A percentile compares a stretch with the other conserved stretches of the same genome.
Evolutionary conservation across 30 jellyfish, hydroid and myxozoan species (phyloP).

Genomic region (Phacellophora camtschatica): DNA sequence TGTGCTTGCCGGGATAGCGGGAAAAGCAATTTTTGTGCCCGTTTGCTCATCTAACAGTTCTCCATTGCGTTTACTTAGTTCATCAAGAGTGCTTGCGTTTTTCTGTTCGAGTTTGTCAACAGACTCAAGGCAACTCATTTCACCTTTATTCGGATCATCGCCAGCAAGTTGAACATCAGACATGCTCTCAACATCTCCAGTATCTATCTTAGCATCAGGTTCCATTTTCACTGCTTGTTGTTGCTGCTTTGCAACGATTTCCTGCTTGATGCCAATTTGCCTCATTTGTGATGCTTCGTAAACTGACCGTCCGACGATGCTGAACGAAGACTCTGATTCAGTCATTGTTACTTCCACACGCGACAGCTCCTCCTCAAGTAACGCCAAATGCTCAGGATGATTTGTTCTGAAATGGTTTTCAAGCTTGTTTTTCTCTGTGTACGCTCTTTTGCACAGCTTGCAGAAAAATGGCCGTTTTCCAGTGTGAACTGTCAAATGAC

Average conservation of each 20-base stretch:
- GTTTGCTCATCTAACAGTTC: too few species aligned
- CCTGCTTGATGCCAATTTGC: too few species aligned
- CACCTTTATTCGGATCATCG: too few species aligned
- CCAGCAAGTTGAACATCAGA: too few species aligned
- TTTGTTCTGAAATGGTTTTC: constrained; percentile 38
- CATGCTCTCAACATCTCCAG: too few species aligned
- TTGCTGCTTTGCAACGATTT: background rate
- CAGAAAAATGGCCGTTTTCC: constrained; percentile 59
- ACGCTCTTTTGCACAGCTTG: constrained; percentile 50
- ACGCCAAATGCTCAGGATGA: constrained; percentile 22
- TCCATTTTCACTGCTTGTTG: background rate
- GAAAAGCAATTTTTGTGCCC: too few species aligned
- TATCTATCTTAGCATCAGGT: too few species aligned
- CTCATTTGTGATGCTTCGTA: background rate
- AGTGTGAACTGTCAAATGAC: constrained; percentile 54
- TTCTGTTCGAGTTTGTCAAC: too few species aligned
- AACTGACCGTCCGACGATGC: constrained; percentile 42
- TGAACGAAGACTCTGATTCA: constrained; percentile 40
- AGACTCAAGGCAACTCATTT: too few species aligned
- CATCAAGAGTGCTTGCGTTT: too few species aligned
- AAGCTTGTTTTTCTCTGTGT: constrained; percentile 58
- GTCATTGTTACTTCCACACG: constrained; percentile 32
- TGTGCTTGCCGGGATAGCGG: too few species aligned
- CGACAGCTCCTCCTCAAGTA: constrained; percentile 13
- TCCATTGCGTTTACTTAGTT: too few species aligned